Base-by-base conservation (phyloP, 2,888 invertebrate species). In the Tetanocera ferruginea region DNA sequence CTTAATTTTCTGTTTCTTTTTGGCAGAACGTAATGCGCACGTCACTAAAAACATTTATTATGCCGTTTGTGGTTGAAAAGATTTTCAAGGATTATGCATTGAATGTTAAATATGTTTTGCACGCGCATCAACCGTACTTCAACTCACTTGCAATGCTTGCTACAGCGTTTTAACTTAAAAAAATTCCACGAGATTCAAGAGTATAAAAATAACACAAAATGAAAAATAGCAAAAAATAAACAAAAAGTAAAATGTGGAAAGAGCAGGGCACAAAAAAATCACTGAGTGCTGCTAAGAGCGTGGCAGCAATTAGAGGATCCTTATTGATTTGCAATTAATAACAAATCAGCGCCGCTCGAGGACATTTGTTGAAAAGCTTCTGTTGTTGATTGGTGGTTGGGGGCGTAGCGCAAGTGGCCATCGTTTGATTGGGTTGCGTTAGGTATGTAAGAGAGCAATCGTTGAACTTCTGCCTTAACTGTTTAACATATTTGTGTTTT, bases 321-420 rank as follows among this genome's bases (percentile, higher is more conserved):
- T 60, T 60, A 60, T 60, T 60, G 60, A 60, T 60, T 60, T 60
- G 60, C 60, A 60, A 60, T 60, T 60, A 60, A 60, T 25, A 28
- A 14, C 23, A 60, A 60, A 60, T 60, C 60, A 60, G 17, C 25
- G 60, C 25, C 25, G 28, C 25, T 28, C 60, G 28, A 17, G 23
- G 25, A 23, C 57, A 57, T 43, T 43, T 43, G 14, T 14, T 43
- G 43, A 43, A 43, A 43, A 43, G 43, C 6, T 43, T 43, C 11
- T 37, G 6, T 37, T 8, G 37, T 37, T 43, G 43, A 14, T 14
- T 43, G 14, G 23, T 14, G 14, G 57, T 8, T 1, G 23, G 5
- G 28, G 17, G 28, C 9, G 28, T 28, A n/a, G 28, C 28, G 25
- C 28, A 60, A 55, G 25, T 25, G 8, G 28, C 23, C 5, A 60